phyloP scores from a whole-genome alignment of 2,113 vertebrate species.

The Erythrocercus mccallii region DNA sequence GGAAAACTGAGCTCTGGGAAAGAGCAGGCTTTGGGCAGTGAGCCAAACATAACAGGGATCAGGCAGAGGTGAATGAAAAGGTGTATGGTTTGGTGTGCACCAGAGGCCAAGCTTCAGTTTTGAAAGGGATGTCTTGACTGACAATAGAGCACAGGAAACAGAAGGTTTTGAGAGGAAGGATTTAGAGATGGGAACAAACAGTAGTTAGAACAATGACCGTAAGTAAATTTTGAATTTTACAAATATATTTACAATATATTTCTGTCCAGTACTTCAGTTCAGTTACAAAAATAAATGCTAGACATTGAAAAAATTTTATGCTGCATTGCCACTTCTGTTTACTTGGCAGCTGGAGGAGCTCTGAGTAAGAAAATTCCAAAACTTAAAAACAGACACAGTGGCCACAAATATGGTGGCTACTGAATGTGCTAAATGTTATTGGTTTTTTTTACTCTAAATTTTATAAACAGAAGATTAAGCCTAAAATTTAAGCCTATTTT shows the following conservation, averaged over 20 bases:
- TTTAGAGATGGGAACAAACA: neutral
- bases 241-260: neutral
- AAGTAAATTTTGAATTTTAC: neutral
- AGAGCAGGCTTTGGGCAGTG: neutral
- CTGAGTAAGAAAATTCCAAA: neutral
- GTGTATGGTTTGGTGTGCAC: neutral
- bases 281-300: neutral
- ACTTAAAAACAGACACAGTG: neutral
- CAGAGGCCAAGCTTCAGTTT: neutral
- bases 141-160: neutral
- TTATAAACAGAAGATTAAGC: neutral
- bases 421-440: neutral
- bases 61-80: conserved; percentile 20
- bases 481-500: neutral
- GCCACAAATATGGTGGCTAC: neutral
- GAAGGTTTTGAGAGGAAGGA: neutral
- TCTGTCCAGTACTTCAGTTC: neutral
- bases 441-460: neutral
- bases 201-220: neutral
- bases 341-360: neutral
- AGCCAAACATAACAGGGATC: conserved; percentile 20
- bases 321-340: neutral
- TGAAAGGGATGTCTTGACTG: neutral
- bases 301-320: neutral
- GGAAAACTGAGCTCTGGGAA: conserved; percentile 27